Evolutionary conservation across 2,113 vertebrate genomes (phyloP).

Genomic region (Gyps fulvus): DNA sequence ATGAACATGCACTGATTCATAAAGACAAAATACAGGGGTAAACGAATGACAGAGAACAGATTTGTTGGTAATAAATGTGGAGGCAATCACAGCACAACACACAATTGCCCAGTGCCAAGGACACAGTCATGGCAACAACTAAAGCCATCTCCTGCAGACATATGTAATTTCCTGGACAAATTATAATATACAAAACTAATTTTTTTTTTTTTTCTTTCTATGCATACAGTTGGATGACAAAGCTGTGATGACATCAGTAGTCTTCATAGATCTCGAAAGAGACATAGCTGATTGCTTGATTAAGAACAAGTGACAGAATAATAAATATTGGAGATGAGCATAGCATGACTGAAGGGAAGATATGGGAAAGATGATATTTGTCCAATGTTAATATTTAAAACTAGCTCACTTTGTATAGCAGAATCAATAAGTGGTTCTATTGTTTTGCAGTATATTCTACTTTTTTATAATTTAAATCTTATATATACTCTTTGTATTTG

Average conservation of each 20-base stretch:
- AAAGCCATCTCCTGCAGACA: not conserved
- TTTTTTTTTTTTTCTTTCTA: not conserved
- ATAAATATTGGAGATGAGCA: not conserved
- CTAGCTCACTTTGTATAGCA: not conserved
- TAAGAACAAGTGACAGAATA: not conserved
- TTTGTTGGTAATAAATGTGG: constrained; percentile 2
- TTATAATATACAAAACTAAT: not conserved
- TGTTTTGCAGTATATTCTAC: not conserved
- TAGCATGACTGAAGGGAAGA: not conserved
- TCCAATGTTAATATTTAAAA: not conserved
- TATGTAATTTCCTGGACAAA: not conserved
- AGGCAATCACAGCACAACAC: not conserved
- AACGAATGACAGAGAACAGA: not conserved
- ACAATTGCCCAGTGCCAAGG: not conserved
- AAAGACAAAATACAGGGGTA: not conserved
- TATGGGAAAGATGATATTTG: not conserved
- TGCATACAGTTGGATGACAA: not conserved
- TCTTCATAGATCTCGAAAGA: not conserved
- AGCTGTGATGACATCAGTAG: not conserved
- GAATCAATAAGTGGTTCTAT: not conserved
- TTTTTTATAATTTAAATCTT: not conserved
- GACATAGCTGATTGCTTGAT: not conserved
- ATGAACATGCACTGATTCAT: not conserved
- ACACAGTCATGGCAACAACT: not conserved
- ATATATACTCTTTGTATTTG: not conserved